A percentile compares a stretch with the other conserved stretches of the same genome.
Evolutionary conservation across 2,797 vertebrate species (phyloP).

Genomic region (Phataginus tetradactyla): DNA sequence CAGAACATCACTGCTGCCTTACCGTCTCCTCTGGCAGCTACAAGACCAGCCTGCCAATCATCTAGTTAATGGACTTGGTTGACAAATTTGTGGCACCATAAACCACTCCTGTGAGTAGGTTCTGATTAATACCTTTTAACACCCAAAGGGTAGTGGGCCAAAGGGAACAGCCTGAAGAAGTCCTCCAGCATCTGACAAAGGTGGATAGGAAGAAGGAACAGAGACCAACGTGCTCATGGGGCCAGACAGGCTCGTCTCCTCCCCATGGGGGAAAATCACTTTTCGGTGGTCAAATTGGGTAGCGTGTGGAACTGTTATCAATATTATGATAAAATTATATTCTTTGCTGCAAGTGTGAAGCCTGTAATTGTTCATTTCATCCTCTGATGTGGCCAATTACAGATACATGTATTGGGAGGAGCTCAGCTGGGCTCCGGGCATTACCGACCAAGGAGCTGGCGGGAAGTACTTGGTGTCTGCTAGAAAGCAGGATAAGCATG

Average conservation of each 20-base stretch:
- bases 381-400: conserved; percentile 42
- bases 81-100: conserved; percentile 43
- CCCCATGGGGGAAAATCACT: not conserved
- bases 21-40: conserved; percentile 34
- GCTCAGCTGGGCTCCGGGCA: not conserved
- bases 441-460: not conserved
- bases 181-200: not conserved
- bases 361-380: conserved; percentile 69
- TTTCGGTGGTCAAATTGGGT: conserved; percentile 70
- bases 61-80: conserved; percentile 40
- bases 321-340: conserved; percentile 65
- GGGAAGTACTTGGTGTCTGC: not conserved
- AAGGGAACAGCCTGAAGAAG: not conserved
- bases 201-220: not conserved
- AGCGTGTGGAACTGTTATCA: conserved; percentile 75
- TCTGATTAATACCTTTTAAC: conserved; percentile 32
- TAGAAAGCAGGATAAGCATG: not conserved
- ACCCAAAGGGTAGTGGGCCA: not conserved
- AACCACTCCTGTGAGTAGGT: not conserved
- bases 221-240: not conserved
- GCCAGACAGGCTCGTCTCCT: not conserved
- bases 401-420: conserved; percentile 51
- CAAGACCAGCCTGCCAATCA: not conserved
- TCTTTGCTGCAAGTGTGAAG: conserved; percentile 67
- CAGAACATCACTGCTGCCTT: not conserved